Percentiles rank a stretch among this genome's conserved stretches.
Evolutionary conservation across 2,797 vertebrate genomes (phyloP).

Genomic region (Gymnoscopelus microlampas): DNA sequence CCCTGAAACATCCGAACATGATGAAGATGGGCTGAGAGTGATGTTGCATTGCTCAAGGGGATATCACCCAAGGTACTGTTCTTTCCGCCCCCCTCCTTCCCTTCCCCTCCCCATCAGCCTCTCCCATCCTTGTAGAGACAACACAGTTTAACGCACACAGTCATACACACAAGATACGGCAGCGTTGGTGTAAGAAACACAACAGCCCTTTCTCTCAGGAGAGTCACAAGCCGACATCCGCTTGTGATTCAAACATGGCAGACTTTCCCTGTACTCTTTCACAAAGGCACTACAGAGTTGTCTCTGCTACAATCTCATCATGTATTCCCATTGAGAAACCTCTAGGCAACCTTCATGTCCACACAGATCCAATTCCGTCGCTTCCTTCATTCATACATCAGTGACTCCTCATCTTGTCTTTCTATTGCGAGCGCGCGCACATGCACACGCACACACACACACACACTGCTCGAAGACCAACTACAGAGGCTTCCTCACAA

Average conservation of each 20-base stretch:
- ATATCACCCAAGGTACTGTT: neutral
- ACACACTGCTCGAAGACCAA: constrained; percentile 6
- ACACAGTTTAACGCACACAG: constrained; percentile 1
- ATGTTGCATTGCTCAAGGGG: neutral
- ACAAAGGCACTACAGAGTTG: neutral
- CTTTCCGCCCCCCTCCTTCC: no score
- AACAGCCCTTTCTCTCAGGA: constrained; percentile 27
- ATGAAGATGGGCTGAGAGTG: neutral
- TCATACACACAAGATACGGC: neutral
- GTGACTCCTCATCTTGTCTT: no score
- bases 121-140: neutral
- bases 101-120: neutral
- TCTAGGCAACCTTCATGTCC: constrained; percentile 34
- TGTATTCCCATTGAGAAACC: constrained; percentile 36
- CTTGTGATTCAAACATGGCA: constrained; percentile 31
- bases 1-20: neutral
- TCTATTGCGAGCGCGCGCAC: no score
- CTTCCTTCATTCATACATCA: constrained; percentile 25
- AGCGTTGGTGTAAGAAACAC: constrained; percentile 5
- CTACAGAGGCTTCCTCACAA: constrained; percentile 27
- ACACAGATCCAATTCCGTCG: constrained; percentile 10
- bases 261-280: constrained; percentile 11
- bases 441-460: neutral
- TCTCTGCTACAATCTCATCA: constrained; percentile 26
- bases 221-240: constrained; percentile 8